These are phyloP conservation scores for Australoheros facetus DNA, from an alignment of 2,797 vertebrate genomes.

Conservation along the genomic window DNA sequence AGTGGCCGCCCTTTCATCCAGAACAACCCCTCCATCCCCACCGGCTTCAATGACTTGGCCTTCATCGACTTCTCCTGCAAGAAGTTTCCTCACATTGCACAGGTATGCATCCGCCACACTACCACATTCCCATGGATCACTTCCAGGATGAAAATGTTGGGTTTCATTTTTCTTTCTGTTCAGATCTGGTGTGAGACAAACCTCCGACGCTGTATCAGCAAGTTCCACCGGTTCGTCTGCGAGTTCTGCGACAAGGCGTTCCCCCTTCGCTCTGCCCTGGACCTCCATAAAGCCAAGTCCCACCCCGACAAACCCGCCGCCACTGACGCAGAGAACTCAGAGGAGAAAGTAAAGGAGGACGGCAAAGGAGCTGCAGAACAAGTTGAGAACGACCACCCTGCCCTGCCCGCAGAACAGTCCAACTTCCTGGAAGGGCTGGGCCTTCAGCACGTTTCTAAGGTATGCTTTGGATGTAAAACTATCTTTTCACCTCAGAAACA, in stretches of 20 bases:
- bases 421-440: slow-evolving; percentile 88
- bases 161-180: not conserved
- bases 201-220: slow-evolving; percentile 92
- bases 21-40: slow-evolving; percentile 95
- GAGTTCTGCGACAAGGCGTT: slow-evolving; percentile 95
- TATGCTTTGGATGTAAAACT: slow-evolving; percentile 1
- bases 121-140: fast-evolving
- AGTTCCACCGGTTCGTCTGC: slow-evolving; percentile 93
- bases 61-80: slow-evolving; percentile 98
- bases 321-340: fast-evolving
- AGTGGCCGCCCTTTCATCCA: slow-evolving; percentile 94
- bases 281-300: slow-evolving; percentile 85
- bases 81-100: slow-evolving; percentile 95
- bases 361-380: not conserved
- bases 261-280: slow-evolving; percentile 89
- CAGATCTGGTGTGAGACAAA: slow-evolving; percentile 98
- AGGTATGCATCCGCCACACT: slow-evolving; percentile 76
- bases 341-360: not conserved
- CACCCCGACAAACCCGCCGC: slow-evolving; percentile 36
- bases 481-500: no score
- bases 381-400: not conserved
- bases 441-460: slow-evolving; percentile 86
- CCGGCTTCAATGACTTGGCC: slow-evolving; percentile 96
- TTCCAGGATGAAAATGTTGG: not conserved
- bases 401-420: slow-evolving; percentile 75